A percentile compares a stretch with the other conserved stretches of the same genome.
These are phyloP conservation scores for Prunella himalayana DNA, from an alignment of 2,113 vertebrate species.

Conservation along the genomic window DNA sequence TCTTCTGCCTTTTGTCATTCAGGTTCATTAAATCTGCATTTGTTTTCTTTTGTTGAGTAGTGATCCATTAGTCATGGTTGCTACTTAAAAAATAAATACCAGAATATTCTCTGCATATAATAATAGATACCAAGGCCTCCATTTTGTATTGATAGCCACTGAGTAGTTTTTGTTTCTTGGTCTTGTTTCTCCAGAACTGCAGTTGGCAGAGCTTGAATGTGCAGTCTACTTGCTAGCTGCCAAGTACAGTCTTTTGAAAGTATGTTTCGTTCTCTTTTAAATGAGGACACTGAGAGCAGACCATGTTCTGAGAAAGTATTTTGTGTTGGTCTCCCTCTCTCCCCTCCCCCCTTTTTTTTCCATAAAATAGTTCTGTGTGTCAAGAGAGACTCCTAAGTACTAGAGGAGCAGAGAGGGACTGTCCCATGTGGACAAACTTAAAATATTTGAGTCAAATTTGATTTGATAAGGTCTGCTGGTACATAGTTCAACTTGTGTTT, in stretches of 20 bases:
- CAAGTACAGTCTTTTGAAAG: not conserved
- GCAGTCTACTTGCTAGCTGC: not conserved
- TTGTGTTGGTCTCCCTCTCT: not conserved
- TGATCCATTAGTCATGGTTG: not conserved
- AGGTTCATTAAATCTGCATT: not conserved
- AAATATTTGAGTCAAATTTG: not conserved
- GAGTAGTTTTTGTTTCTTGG: not conserved
- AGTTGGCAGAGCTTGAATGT: not conserved
- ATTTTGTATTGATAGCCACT: not conserved
- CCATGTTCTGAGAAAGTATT: not conserved
- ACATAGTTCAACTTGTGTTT: not conserved
- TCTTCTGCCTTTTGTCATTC: not conserved
- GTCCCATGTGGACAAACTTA: not conserved
- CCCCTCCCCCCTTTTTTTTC: fast-evolving
- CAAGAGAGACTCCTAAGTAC: not conserved
- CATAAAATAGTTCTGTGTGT: not conserved
- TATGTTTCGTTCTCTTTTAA: not conserved
- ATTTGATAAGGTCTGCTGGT: not conserved
- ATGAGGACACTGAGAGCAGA: not conserved
- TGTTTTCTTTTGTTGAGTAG: not conserved
- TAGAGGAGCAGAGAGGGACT: not conserved
- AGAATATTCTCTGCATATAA: not conserved
- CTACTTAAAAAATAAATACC: not conserved
- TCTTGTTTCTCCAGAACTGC: not conserved
- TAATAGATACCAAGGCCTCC: not conserved